These are phyloP conservation scores for Montipora cactus DNA, from an alignment of 64 coral and sea anemone genomes.

Conservation along the genomic window DNA sequence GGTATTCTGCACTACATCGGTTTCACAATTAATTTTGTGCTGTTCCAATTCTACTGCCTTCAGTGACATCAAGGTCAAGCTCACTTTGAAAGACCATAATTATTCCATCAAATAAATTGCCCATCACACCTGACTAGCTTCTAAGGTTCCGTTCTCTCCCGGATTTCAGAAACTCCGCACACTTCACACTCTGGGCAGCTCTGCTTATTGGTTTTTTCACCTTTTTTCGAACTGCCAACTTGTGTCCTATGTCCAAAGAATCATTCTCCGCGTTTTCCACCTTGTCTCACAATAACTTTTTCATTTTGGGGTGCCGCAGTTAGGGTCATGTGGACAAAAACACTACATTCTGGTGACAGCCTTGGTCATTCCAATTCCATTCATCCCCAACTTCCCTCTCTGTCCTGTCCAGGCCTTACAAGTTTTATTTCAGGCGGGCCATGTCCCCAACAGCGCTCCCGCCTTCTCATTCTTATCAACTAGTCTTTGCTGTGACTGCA, in stretches of 20 bases:
- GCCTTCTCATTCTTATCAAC: not conserved
- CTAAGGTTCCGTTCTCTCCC: slow-evolving; percentile 3
- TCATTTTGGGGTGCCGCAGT: not conserved
- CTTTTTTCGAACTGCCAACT: slow-evolving; percentile 32
- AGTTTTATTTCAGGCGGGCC: not conserved
- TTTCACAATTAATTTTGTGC: not conserved
- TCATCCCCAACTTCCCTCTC: not conserved
- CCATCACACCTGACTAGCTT: slow-evolving; percentile 19
- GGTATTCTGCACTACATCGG: no score
- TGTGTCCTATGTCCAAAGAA: not conserved
- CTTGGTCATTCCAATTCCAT: slow-evolving; percentile 1
- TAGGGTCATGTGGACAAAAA: slow-evolving; percentile 2
- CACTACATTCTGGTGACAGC: not conserved
- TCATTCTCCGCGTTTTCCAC: not conserved
- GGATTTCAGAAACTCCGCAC: slow-evolving; percentile 9
- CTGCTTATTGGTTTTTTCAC: slow-evolving; percentile 20
- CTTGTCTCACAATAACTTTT: not conserved
- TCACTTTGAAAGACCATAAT: slow-evolving; percentile 18
- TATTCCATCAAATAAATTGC: slow-evolving; percentile 14
- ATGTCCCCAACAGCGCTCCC: not conserved
- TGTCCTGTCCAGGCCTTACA: not conserved
- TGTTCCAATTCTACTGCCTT: not conserved
- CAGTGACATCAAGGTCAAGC: slow-evolving; percentile 34
- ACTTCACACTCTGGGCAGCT: slow-evolving; percentile 11
- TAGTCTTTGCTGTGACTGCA: not conserved